Percentiles rank a stretch among this genome's conserved stretches.
phyloP scores from a whole-genome alignment of 2,113 vertebrate genomes.

The Neoarius graeffei region DNA sequence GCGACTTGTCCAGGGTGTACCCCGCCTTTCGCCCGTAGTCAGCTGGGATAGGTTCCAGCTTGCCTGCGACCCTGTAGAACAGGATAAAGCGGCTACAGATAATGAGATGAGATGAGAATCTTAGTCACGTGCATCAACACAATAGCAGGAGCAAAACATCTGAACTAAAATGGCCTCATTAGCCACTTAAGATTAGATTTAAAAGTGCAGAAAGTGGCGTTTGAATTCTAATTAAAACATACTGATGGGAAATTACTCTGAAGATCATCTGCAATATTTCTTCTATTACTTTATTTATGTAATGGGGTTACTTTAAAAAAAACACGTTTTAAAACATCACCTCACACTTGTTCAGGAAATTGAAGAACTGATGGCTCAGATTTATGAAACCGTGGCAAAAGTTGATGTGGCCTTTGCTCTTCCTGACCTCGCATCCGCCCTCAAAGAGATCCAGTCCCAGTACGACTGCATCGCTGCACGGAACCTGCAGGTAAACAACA shows the following conservation, averaged over 20 bases:
- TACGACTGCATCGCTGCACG: constrained; percentile 80
- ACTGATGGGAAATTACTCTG: not conserved
- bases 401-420: constrained; percentile 70
- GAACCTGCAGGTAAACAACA: constrained; percentile 80
- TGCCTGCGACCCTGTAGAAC: too few relatives aligned
- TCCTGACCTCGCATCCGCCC: constrained; percentile 78
- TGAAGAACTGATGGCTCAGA: constrained; percentile 75
- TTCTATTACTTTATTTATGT: not conserved
- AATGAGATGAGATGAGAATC: too few relatives aligned
- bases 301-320: not conserved
- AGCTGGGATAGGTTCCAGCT: too few relatives aligned
- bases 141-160: not conserved
- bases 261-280: not conserved
- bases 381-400: constrained; percentile 65
- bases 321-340: not conserved
- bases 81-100: too few relatives aligned
- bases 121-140: not conserved
- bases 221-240: not conserved
- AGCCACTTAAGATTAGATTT: not conserved
- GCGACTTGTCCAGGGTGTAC: too few relatives aligned
- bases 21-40: too few relatives aligned
- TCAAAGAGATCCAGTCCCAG: constrained; percentile 79
- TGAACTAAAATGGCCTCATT: not conserved
- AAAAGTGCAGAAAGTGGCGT: not conserved
- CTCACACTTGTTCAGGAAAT: constrained; percentile 70